phyloP scores from a whole-genome alignment of 2,888 invertebrate species.

The Coenonympha glycerion region DNA sequence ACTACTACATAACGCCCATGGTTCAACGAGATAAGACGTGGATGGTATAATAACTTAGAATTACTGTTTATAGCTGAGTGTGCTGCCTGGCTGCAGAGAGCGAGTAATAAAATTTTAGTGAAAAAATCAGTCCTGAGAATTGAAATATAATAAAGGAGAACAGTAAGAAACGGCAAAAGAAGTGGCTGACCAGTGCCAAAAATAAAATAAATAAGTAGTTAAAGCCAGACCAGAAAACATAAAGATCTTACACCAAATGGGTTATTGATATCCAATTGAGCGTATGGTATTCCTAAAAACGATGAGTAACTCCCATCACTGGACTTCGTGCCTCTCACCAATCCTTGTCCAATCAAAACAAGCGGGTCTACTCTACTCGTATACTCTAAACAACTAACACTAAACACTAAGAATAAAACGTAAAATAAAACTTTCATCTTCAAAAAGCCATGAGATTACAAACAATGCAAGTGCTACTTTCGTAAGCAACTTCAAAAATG shows the following conservation, averaged over 20 bases:
- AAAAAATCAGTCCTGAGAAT: too few relatives aligned
- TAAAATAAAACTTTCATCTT: conserved; percentile 38
- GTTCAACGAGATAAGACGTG: too few relatives aligned
- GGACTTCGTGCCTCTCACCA: conserved; percentile 56
- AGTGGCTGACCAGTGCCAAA: too few relatives aligned
- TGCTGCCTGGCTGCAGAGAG: too few relatives aligned
- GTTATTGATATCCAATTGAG: conserved; percentile 49
- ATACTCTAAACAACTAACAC: conserved; percentile 34
- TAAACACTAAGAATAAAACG: conserved; percentile 30
- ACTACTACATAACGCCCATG: too few relatives aligned
- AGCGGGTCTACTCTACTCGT: conserved; percentile 65
- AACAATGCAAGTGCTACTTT: conserved; percentile 21
- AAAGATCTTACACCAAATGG: conserved; percentile 63
- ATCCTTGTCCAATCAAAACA: conserved; percentile 56
- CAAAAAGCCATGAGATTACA: conserved; percentile 29
- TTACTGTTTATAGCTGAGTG: neutral
- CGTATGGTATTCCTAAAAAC: conserved; percentile 66
- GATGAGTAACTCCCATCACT: conserved; percentile 56
- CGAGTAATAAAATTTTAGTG: too few relatives aligned
- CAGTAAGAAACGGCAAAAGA: too few relatives aligned
- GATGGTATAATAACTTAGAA: too few relatives aligned
- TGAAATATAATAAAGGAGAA: too few relatives aligned
- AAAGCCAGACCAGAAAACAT: too few relatives aligned
- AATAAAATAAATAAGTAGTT: too few relatives aligned
- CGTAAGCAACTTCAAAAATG: conserved; percentile 21